phyloP scores from a whole-genome alignment of 1,140 invertebrate species.

The Archegozetes longisetosus region DNA sequence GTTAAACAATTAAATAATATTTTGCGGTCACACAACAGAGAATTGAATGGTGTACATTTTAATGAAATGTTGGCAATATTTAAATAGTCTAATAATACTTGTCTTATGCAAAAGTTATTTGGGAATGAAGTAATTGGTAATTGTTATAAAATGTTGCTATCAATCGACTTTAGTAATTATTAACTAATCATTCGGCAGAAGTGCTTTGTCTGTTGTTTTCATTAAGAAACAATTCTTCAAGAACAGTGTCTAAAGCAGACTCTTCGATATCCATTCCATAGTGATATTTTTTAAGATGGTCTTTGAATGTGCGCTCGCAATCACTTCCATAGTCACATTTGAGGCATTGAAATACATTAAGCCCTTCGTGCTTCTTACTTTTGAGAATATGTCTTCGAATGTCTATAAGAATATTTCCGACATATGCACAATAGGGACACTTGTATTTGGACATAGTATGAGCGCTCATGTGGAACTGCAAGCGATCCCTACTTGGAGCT shows the following conservation, averaged over 20 bases:
- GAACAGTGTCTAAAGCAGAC: background rate
- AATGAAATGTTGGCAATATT: too few relatives aligned
- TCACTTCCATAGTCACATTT: constrained; percentile 10
- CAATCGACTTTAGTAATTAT: too few relatives aligned
- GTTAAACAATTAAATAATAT: too few relatives aligned
- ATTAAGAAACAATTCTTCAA: constrained; percentile 12
- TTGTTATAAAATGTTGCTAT: too few relatives aligned
- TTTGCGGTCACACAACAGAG: too few relatives aligned
- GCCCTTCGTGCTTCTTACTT: background rate
- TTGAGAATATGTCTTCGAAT: constrained; percentile 6
- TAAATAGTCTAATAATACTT: too few relatives aligned
- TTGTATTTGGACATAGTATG: constrained; percentile 11
- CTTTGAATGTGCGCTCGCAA: constrained; percentile 9
- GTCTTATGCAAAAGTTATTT: too few relatives aligned
- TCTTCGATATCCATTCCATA: background rate
- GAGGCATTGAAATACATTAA: constrained; percentile 1
- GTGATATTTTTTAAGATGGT: background rate
- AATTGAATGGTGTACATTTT: too few relatives aligned
- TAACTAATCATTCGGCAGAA: background rate
- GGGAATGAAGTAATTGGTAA: too few relatives aligned
- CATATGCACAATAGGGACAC: constrained; percentile 13
- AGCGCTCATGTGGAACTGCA: constrained; percentile 10
- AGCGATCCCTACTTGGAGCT: constrained; percentile 1
- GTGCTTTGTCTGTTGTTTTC: constrained; percentile 1
- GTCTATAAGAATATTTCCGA: constrained; percentile 5